phyloP scores from a whole-genome alignment of 2,113 vertebrate species.

The Poeciliopsis retropinna region DNA sequence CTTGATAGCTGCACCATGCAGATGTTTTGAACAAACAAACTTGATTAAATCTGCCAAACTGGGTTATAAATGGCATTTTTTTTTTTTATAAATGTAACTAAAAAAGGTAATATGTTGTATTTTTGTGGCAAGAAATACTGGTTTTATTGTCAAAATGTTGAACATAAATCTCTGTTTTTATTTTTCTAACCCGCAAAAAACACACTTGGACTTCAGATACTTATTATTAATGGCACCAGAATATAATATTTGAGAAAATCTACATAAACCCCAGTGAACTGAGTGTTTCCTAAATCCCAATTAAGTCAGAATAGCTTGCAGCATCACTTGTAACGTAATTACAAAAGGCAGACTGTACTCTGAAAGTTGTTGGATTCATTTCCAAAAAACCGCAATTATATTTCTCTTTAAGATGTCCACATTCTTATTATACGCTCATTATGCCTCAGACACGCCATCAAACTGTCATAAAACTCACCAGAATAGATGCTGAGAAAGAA shows the following conservation, averaged over 20 bases:
- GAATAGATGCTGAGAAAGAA: slow-evolving; percentile 19
- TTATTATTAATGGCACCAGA: too few relatives aligned
- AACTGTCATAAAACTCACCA: slow-evolving; percentile 15
- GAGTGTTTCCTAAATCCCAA: background rate
- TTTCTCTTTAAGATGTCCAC: background rate
- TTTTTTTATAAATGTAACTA: too few relatives aligned
- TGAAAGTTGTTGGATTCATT: background rate
- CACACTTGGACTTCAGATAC: too few relatives aligned
- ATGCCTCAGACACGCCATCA: slow-evolving; percentile 10
- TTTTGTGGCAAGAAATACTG: too few relatives aligned
- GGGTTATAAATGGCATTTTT: too few relatives aligned
- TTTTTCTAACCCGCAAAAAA: too few relatives aligned
- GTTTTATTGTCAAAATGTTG: too few relatives aligned
- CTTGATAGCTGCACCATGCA: background rate
- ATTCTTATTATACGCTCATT: slow-evolving; percentile 7
- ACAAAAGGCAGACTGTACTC: slow-evolving; percentile 1
- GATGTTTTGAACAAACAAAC: too few relatives aligned
- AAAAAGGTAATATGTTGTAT: too few relatives aligned
- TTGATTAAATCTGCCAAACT: too few relatives aligned
- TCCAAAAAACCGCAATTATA: background rate
- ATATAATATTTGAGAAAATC: background rate
- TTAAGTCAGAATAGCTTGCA: background rate
- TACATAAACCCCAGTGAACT: too few relatives aligned
- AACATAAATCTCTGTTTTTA: too few relatives aligned
- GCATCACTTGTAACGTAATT: background rate